A percentile compares a stretch with the other conserved stretches of the same genome.
Conservation (phyloP, 2,113 vertebrate genomes). For the Hypomesus transpacificus region DNA sequence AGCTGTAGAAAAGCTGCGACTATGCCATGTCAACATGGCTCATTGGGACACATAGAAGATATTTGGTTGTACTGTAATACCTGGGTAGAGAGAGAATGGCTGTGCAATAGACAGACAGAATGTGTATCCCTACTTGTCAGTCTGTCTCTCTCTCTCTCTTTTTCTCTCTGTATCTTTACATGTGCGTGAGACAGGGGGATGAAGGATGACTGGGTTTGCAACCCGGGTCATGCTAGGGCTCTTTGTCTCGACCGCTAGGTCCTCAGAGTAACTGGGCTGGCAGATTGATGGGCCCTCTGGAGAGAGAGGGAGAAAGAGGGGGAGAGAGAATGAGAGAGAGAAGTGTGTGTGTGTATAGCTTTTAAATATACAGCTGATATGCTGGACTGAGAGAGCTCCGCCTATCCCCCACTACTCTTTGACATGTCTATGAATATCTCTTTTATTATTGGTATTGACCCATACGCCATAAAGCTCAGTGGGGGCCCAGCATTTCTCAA, state of each 20-base stretch:
- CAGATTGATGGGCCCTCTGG: constrained; percentile 55
- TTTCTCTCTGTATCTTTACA: constrained; percentile 3
- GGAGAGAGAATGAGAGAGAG: not conserved
- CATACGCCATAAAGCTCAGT: constrained; percentile 58
- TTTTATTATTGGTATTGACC: constrained; percentile 73
- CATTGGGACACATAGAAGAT: no score
- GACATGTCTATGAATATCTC: constrained; percentile 69
- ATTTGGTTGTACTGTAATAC: no score
- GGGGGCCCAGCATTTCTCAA: constrained; percentile 57
- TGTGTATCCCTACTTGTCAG: no score
- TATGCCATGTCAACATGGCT: no score
- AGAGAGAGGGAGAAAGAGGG: not conserved
- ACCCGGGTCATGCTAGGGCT: constrained; percentile 47
- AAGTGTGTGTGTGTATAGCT: constrained; percentile 23
- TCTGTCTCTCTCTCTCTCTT: no score
- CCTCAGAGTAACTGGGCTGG: constrained; percentile 48
- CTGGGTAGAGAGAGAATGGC: no score
- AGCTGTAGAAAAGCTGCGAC: constrained; percentile 6
- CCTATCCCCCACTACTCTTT: constrained; percentile 10
- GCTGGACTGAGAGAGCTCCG: constrained; percentile 36
- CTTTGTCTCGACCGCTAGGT: constrained; percentile 55
- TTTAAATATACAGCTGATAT: constrained; percentile 69
- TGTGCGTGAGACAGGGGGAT: constrained; percentile 14
- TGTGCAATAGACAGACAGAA: no score
- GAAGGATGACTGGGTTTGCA: constrained; percentile 51